Evolutionary conservation across 2,888 invertebrate species (phyloP).

Genomic region (Drosophila formosana): DNA sequence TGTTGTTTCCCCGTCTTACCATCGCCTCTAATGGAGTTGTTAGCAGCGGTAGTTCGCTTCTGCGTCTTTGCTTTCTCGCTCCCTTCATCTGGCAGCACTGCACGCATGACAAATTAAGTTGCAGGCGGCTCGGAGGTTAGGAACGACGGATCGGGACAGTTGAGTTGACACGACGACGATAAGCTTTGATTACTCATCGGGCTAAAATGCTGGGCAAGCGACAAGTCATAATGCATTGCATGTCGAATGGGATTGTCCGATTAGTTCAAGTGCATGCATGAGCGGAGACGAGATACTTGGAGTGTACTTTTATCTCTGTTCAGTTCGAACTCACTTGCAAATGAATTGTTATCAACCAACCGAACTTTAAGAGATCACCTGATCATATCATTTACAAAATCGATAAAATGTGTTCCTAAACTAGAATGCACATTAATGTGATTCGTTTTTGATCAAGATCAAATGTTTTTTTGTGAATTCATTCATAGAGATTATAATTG

Average conservation of each 20-base stretch:
- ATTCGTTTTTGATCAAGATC: not conserved
- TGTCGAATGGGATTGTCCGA: slow-evolving; percentile 38
- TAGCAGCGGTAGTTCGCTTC: slow-evolving; percentile 33
- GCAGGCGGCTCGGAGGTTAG: slow-evolving; percentile 16
- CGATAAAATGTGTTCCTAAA: not conserved
- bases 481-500: no score
- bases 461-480: not conserved
- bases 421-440: not conserved
- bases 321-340: not conserved
- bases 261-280: slow-evolving; percentile 40
- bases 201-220: slow-evolving; percentile 4
- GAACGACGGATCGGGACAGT: slow-evolving; percentile 11
- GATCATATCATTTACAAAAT: not conserved
- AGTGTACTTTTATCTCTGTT: not conserved
- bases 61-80: slow-evolving; percentile 8
- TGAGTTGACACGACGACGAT: slow-evolving; percentile 5
- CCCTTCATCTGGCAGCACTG: slow-evolving; percentile 46
- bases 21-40: slow-evolving; percentile 65
- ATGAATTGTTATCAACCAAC: not conserved
- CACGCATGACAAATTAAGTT: slow-evolving; percentile 63
- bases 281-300: slow-evolving; percentile 19
- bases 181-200: slow-evolving; percentile 51
- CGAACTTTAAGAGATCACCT: not conserved
- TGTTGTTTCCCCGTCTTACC: slow-evolving; percentile 18
- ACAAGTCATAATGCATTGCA: slow-evolving; percentile 33